Evolutionary conservation across 2,888 invertebrate genomes (phyloP), one percentile per base, ranked within the genome.

Genomic region (Chrysolina haemoptera): DNA sequence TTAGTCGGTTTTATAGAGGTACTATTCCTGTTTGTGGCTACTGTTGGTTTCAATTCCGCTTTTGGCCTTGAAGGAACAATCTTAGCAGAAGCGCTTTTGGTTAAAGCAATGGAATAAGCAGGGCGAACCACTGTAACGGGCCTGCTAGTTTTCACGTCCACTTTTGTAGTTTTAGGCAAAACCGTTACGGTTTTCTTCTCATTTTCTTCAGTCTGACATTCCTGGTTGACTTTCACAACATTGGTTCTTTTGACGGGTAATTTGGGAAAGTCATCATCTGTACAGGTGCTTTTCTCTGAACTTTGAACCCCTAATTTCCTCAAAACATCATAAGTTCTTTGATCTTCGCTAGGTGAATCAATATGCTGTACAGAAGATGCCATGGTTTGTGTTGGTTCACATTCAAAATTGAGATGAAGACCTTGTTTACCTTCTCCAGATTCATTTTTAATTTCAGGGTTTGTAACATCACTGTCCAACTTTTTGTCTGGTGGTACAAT

Each of bases 51-150:
- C 6, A 80, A 70, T 68, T 86, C 85, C 18, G 82, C 79, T 79
- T 84, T 85, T 3, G 84, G 80, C 71, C 83, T 86, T 35, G 80
- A 71, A 2, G 83, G 68, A 14, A 85, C 84, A 9, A 79, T 76
- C 82, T 87, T 87, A 14, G 84, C 82, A 8, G 86, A 83, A 22
- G 86, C 81, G 74, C 84, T 87, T 80, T 87, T 86, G 0, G 89
- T 88, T 46, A 90, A 79, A 12, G 88, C 89, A 0, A 88, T 87
- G 0, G 90, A 88, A 82, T 90, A 90, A 8, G 89, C 88, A 18
- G 87, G 86, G 67, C 85, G 84, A 14, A 80, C 75, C 35, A 82
- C 66, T 14, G 73, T 59, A 5, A 71, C 43, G 6, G 83, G 78
- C 80, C 84, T 86, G 1, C 63, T n/a, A 20, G 63, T 10, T 62